Percentiles rank a stretch among this genome's conserved stretches.
Evolutionary conservation across 1,140 invertebrate species (phyloP).

Genomic region (Polyergus mexicanus): DNA sequence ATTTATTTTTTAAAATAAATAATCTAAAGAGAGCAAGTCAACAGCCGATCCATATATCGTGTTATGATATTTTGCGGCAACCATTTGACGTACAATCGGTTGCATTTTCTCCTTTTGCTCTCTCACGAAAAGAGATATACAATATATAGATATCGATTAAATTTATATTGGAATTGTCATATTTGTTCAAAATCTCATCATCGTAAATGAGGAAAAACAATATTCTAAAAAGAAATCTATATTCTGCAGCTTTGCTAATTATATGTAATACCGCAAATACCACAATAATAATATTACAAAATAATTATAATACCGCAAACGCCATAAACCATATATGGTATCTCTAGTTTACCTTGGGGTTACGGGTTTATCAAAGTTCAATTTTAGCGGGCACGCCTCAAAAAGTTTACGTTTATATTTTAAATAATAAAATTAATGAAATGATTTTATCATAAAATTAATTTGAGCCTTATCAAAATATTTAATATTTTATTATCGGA

Average conservation of each 20-base stretch:
- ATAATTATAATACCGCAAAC: background rate
- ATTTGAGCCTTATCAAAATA: background rate
- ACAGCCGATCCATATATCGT: conserved; percentile 11
- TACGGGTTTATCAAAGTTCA: background rate
- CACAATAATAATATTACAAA: no score
- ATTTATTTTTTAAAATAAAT: conserved; percentile 21
- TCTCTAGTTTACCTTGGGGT: background rate
- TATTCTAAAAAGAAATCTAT: background rate
- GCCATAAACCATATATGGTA: background rate
- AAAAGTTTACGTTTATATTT: background rate
- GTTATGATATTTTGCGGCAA: conserved; percentile 57
- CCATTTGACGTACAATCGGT: conserved; percentile 67
- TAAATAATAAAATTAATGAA: background rate
- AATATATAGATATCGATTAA: conserved; percentile 18
- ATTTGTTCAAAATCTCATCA: background rate
- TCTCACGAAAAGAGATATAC: background rate
- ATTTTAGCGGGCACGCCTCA: background rate
- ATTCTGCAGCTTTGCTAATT: background rate
- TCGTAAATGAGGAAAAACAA: background rate
- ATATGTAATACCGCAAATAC: background rate
- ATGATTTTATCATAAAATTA: background rate
- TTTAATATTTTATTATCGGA: background rate
- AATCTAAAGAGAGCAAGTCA: background rate
- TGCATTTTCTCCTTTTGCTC: conserved; percentile 53
- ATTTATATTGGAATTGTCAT: conserved; percentile 27